Conservation (phyloP, 2,113 vertebrate genomes). For the Ginglymostoma cirratum region DNA sequence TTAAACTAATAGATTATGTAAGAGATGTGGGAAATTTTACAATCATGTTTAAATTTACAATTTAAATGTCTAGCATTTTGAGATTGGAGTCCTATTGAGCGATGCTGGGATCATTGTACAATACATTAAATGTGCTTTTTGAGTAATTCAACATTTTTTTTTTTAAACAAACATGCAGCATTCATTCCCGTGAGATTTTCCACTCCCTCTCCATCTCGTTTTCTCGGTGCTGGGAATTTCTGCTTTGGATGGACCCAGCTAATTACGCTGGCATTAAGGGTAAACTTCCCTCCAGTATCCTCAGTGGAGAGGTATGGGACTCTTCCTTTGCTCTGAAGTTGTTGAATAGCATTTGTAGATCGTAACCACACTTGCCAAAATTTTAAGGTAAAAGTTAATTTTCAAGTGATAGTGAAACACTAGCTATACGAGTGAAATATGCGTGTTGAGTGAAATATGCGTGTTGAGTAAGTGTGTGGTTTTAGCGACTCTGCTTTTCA, state of each 20-base stretch:
- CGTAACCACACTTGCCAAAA: background rate
- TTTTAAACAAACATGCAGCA: conserved; percentile 54
- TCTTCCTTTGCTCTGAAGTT: conserved; percentile 1
- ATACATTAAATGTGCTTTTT: background rate
- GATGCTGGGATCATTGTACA: background rate
- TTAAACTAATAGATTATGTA: background rate
- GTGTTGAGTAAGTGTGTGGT: background rate
- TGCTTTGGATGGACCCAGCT: conserved; percentile 96
- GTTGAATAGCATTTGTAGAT: background rate
- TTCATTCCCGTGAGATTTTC: conserved; percentile 90
- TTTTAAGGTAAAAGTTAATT: no score
- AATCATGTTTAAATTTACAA: no score
- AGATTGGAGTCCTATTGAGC: background rate
- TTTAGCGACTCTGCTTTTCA: background rate
- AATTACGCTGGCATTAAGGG: conserved; percentile 91
- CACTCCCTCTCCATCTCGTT: conserved; percentile 92
- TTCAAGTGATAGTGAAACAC: background rate
- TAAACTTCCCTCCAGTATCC: conserved; percentile 62
- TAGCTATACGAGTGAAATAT: background rate
- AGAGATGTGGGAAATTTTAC: background rate
- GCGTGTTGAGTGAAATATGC: background rate
- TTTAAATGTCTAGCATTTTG: background rate
- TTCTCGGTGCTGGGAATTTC: conserved; percentile 92
- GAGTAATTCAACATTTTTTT: background rate
- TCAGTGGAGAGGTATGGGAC: conserved; percentile 68